A percentile compares a stretch with the other conserved stretches of the same genome.
phyloP scores from a whole-genome alignment of 2,888 invertebrate species.

The Mythimna ferrago region DNA sequence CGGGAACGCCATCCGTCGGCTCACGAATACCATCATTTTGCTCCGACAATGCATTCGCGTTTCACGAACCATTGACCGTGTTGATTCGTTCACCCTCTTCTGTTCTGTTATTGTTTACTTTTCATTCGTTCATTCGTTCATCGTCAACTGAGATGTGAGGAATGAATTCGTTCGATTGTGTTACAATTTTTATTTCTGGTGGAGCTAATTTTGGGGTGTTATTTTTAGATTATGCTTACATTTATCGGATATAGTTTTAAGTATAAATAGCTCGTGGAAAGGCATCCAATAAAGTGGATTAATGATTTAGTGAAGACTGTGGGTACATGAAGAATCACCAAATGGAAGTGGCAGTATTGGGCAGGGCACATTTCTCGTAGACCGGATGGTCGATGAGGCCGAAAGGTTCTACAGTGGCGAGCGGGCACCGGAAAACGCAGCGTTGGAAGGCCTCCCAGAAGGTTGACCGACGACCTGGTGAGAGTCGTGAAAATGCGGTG shows the following conservation, averaged over 20 bases:
- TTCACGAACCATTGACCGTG: conserved; percentile 65
- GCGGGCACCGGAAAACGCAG: too few relatives aligned
- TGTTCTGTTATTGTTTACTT: conserved; percentile 56
- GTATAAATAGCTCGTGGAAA: neutral
- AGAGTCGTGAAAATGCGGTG: too few relatives aligned
- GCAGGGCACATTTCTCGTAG: too few relatives aligned
- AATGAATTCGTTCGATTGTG: conserved; percentile 20
- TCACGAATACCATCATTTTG: conserved; percentile 9
- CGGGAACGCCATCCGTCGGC: conserved; percentile 26
- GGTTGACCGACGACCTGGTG: too few relatives aligned
- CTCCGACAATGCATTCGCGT: conserved; percentile 40
- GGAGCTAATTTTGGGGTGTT: neutral
- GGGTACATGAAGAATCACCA: neutral
- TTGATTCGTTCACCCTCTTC: conserved; percentile 58
- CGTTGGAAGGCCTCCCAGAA: too few relatives aligned
- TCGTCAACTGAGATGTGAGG: conserved; percentile 21
- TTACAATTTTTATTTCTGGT: neutral
- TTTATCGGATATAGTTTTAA: neutral
- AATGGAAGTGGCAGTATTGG: too few relatives aligned
- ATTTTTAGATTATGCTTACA: conserved; percentile 19
- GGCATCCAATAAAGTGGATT: neutral
- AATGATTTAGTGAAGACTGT: neutral
- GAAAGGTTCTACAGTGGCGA: too few relatives aligned
- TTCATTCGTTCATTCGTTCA: conserved; percentile 38
- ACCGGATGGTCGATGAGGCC: too few relatives aligned